Evolutionary conservation across 2,797 vertebrate genomes (phyloP).

Genomic region (Carcharodon carcharias): DNA sequence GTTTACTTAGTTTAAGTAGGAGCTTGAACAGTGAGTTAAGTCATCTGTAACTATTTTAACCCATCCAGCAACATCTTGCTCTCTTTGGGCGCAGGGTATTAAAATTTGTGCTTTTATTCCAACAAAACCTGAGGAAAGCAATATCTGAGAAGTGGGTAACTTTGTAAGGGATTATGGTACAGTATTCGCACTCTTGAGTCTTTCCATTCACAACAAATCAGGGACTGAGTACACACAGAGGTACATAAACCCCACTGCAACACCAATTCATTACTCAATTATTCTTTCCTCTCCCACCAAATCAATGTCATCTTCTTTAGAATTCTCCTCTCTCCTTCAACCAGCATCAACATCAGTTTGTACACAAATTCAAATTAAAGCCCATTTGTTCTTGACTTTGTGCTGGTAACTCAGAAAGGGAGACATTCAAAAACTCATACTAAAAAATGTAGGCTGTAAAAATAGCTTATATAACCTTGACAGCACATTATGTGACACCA

Average conservation of each 20-base stretch:
- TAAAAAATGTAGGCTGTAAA: not conserved
- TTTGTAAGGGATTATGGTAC: not conserved
- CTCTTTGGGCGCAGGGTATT: not conserved
- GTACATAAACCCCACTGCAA: not conserved
- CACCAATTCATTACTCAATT: not conserved
- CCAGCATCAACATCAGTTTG: not conserved
- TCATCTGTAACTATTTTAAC: not conserved
- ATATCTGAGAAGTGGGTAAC: not conserved
- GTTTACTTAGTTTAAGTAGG: not conserved
- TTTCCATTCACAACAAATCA: not conserved
- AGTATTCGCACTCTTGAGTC: not conserved
- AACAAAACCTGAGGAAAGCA: not conserved
- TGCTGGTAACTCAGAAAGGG: not conserved
- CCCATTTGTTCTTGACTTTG: not conserved
- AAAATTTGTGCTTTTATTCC: not conserved
- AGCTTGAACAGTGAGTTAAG: not conserved
- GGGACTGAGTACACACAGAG: too few relatives aligned
- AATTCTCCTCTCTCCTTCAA: not conserved
- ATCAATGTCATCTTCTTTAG: too few relatives aligned
- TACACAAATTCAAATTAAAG: not conserved
- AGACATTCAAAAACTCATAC: not conserved
- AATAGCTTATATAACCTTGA: not conserved
- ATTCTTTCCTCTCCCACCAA: not conserved
- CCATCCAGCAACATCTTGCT: too few relatives aligned
- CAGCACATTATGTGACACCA: not conserved